Percentiles rank a stretch among this genome's conserved stretches.
Evolutionary conservation across 2,797 vertebrate species (phyloP).

Genomic region (Microctenopoma stevenorrisi): DNA sequence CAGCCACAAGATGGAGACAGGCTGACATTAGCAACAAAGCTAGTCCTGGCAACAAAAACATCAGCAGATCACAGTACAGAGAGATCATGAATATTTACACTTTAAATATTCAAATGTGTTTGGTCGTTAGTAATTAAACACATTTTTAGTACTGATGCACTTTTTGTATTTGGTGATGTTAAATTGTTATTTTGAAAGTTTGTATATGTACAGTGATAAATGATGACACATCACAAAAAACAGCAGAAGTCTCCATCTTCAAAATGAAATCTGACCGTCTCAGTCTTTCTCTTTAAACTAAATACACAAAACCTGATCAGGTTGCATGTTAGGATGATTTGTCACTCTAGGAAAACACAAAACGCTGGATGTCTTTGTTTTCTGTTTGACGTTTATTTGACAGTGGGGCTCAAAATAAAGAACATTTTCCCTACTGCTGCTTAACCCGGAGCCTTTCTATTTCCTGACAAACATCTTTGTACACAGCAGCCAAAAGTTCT

Average conservation of each 20-base stretch:
- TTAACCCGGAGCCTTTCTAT: constrained; percentile 80
- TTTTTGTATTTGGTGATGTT: neutral
- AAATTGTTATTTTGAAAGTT: neutral
- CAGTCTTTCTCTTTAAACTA: constrained; percentile 58
- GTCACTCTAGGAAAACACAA: too few relatives aligned
- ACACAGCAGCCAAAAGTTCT: constrained; percentile 83
- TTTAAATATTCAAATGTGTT: neutral
- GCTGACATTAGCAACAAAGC: neutral
- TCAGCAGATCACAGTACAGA: neutral
- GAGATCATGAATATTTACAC: neutral
- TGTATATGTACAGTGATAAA: neutral
- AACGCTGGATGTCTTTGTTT: too few relatives aligned
- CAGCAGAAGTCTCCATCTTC: constrained; percentile 20
- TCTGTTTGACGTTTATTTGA: neutral
- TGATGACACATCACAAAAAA: neutral
- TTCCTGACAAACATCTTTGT: constrained; percentile 81
- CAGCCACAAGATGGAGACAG: constrained; percentile 27
- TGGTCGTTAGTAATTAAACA: neutral
- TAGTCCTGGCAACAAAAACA: too few relatives aligned
- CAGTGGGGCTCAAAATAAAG: neutral
- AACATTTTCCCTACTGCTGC: constrained; percentile 19
- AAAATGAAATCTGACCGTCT: constrained; percentile 8
- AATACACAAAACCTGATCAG: constrained; percentile 13
- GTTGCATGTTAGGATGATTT: too few relatives aligned
- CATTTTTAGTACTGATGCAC: neutral